Evolutionary conservation across 2,888 invertebrate species (phyloP).

Genomic region (Machimus rusticus): DNA sequence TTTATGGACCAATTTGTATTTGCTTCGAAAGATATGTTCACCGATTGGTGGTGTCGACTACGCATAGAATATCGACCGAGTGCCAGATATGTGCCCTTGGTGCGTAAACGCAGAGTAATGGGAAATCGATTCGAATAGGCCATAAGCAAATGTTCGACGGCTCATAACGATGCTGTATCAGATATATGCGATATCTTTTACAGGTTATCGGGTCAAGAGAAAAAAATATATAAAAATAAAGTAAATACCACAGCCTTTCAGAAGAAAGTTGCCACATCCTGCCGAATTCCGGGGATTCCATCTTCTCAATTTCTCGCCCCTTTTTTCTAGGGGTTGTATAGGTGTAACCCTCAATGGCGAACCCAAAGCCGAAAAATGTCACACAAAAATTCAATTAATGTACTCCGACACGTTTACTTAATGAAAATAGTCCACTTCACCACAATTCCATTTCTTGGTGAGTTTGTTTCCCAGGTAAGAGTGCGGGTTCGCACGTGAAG

Average conservation of each 20-base stretch:
- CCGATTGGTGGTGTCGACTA: background rate
- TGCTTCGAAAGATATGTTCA: background rate
- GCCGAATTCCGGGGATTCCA: background rate
- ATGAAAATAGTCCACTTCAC: background rate
- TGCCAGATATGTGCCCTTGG: background rate
- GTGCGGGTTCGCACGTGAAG: background rate
- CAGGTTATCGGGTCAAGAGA: background rate
- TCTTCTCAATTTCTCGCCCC: background rate
- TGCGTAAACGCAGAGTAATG: background rate
- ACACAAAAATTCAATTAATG: background rate
- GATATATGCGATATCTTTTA: background rate
- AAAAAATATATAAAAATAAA: background rate
- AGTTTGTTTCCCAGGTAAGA: background rate
- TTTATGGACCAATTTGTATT: background rate
- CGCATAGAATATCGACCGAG: background rate
- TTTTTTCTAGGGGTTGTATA: background rate
- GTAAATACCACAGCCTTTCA: background rate
- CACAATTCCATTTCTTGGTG: background rate
- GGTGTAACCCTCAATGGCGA: background rate
- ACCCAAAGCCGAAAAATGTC: background rate
- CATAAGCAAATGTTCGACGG: background rate
- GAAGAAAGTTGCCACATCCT: background rate
- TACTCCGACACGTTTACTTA: background rate
- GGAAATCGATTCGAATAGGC: background rate
- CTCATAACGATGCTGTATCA: background rate